A percentile compares a stretch with the other conserved stretches of the same genome.
Conservation (phyloP, 2,888 invertebrate species). For the Microctonus brassicae region DNA sequence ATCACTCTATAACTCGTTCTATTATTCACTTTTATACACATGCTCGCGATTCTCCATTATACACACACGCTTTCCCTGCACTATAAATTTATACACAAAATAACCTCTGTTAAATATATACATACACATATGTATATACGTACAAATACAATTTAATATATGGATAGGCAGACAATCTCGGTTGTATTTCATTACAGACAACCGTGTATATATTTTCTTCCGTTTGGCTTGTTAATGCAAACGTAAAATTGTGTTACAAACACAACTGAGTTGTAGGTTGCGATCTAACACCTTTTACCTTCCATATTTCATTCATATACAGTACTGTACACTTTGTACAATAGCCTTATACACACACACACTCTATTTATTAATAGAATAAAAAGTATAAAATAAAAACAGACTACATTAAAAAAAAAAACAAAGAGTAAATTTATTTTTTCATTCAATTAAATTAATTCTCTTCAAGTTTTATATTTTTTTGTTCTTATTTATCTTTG, state of each 20-base stretch:
- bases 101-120: too few species aligned
- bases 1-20: constrained; percentile 44
- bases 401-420: too few species aligned
- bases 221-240: constrained; percentile 53
- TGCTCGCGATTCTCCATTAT: constrained; percentile 32
- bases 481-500: background rate
- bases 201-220: constrained; percentile 34
- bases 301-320: background rate
- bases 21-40: constrained; percentile 48
- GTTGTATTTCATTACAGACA: background rate
- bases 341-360: too few species aligned
- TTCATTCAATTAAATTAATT: background rate
- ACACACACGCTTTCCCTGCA: too few species aligned
- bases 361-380: too few species aligned
- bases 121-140: background rate
- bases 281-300: constrained; percentile 13
- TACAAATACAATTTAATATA: constrained; percentile 9
- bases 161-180: background rate
- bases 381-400: too few species aligned
- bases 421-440: too few species aligned
- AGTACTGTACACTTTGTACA: too few species aligned
- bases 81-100: too few species aligned
- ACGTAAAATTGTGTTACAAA: constrained; percentile 49
- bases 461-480: background rate
- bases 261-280: constrained; percentile 34